phyloP scores from a whole-genome alignment of 2,888 invertebrate genomes.

The Tortrix viridana region DNA sequence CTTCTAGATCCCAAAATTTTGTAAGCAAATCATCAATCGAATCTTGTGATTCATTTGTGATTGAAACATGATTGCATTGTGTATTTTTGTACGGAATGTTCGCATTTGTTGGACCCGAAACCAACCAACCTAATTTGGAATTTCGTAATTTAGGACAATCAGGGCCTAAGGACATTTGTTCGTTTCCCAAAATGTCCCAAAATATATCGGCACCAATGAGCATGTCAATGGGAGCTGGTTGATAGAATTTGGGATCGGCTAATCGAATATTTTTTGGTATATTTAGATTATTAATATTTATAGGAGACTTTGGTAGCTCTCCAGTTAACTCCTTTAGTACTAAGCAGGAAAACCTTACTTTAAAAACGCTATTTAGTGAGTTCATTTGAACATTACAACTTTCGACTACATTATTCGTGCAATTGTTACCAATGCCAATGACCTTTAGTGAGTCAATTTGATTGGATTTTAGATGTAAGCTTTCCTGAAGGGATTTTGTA shows the following conservation, averaged over 20 bases:
- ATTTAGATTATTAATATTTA: constrained; percentile 24
- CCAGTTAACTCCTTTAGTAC: constrained; percentile 33
- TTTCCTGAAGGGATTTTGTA: constrained; percentile 9
- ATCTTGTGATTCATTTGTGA: neutral
- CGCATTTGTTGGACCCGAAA: constrained; percentile 17
- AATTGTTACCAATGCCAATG: constrained; percentile 13
- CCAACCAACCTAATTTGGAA: constrained; percentile 25
- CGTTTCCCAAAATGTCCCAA: constrained; percentile 24
- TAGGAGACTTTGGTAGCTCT: constrained; percentile 23
- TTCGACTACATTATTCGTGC: constrained; percentile 4
- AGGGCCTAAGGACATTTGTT: constrained; percentile 16
- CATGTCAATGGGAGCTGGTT: constrained; percentile 22
- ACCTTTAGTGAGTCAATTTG: constrained; percentile 7
- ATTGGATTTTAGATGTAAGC: neutral
- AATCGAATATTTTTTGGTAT: constrained; percentile 24
- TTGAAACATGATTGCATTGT: neutral
- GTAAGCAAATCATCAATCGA: neutral
- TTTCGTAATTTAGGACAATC: constrained; percentile 16
- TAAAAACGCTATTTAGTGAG: constrained; percentile 10
- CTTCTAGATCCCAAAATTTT: constrained; percentile 21
- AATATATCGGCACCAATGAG: no score
- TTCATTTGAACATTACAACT: constrained; percentile 21
- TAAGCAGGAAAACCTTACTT: constrained; percentile 21
- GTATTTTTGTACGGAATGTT: neutral
- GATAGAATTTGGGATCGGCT: constrained; percentile 33